Conservation (phyloP, 2,888 invertebrate genomes). For the Euzetes globulus region DNA sequence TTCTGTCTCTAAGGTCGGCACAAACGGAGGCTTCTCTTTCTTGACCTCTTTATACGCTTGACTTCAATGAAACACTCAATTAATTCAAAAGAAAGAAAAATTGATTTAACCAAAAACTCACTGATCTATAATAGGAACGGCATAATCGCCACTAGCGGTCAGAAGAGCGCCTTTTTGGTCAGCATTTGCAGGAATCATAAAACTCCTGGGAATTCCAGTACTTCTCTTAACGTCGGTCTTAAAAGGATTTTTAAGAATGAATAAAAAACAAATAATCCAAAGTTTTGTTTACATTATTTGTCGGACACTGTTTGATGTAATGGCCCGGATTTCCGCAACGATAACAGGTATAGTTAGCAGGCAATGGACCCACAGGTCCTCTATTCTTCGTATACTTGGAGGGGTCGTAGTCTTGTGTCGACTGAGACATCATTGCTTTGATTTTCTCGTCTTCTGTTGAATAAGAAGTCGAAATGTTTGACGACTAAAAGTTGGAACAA, state of each 20-base stretch:
- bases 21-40: conserved; percentile 61
- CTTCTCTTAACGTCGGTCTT: conserved; percentile 75
- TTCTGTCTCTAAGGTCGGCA: conserved; percentile 52
- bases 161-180: conserved; percentile 83
- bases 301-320: conserved; percentile 93
- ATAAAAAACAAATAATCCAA: conserved; percentile 27
- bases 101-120: conserved; percentile 51
- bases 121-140: conserved; percentile 81
- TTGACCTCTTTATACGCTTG: conserved; percentile 70
- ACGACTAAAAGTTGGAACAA: conserved; percentile 50
- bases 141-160: conserved; percentile 77
- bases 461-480: conserved; percentile 79
- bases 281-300: conserved; percentile 52
- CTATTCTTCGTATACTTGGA: conserved; percentile 64
- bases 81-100: conserved; percentile 30
- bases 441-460: conserved; percentile 96
- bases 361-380: conserved; percentile 56
- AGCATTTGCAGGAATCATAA: conserved; percentile 86
- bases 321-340: conserved; percentile 92
- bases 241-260: too few relatives aligned
- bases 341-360: conserved; percentile 83
- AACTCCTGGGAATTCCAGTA: conserved; percentile 94
- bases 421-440: conserved; percentile 93
- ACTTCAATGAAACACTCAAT: conserved; percentile 47
- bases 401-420: conserved; percentile 92